Base-by-base conservation (phyloP, 1,140 invertebrate genomes). In the Drosophila ananassae region DNA sequence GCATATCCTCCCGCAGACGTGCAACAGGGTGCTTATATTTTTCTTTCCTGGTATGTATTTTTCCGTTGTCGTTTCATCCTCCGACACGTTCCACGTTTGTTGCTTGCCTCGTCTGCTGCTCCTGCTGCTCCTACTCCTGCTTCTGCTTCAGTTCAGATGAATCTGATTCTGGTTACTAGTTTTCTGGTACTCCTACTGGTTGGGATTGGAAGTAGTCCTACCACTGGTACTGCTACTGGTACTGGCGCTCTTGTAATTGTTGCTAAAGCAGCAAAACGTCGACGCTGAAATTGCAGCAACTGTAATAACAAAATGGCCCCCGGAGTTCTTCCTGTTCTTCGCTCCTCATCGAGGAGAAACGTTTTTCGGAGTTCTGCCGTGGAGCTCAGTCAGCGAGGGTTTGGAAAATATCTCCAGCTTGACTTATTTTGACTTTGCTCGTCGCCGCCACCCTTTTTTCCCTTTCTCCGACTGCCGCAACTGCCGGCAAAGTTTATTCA, bases 251-350 rank as follows among this genome's bases (percentile, higher is more conserved):
- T 74, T 85, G 77, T 81, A 85, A 85, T 85, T 85, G 77, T 78
- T 85, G 73, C 73, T 73, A 80, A 82, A 82, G 78, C 78, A 73
- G 68, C 71, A 81, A 60, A 71, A 64, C 69, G 63, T 71, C 69
- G 79, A 59, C 66, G 57, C 79, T 73, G 79, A 83, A 84, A 84
- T 77, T 84, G 80, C 80, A 84, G 73, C 81, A 85, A 85, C 81
- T 85, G 81, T 85, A 85, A 85, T 85, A 85, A 85, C 74, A 80
- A 77, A 85, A 85, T 85, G 81, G 81, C 81, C 74, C 59, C 77
- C 74, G 81, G 74, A 85, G 77, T 85, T 82, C 73, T 77, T 85
- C 59, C 77, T 77, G 53, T 73, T 69, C 48, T 54, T 37, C 32
- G 50, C 77, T 22, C 37, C 44, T 48, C 54, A 12, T 32, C 30